Evolutionary conservation across 2,797 vertebrate genomes (phyloP).

Genomic region (Gallinago solitaria): DNA sequence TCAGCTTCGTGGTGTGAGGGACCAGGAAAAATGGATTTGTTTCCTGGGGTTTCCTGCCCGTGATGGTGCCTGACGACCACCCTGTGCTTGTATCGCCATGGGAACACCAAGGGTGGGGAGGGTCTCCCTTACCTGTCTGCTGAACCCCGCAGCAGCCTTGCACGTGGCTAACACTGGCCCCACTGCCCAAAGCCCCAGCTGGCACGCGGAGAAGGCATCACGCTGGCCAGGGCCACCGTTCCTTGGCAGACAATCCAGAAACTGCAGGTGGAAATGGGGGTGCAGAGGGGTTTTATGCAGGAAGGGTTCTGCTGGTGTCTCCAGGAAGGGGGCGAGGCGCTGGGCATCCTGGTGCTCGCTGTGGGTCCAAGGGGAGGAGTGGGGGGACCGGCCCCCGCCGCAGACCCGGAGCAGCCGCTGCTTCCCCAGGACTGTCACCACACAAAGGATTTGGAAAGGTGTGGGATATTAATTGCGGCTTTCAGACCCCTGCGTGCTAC

Average conservation of each 20-base stretch:
- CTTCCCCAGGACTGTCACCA: background rate
- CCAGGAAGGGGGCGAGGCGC: background rate
- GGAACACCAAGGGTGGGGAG: background rate
- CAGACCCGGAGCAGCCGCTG: accelerated
- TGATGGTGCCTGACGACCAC: background rate
- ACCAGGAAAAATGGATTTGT: background rate
- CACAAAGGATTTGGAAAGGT: background rate
- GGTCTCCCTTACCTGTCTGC: background rate
- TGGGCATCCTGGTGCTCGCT: accelerated
- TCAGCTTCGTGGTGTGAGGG: background rate
- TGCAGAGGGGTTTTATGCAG: too few species aligned
- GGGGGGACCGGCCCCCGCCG: accelerated
- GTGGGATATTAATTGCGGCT: conserved; percentile 19
- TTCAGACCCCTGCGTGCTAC: background rate
- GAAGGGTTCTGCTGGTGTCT: accelerated
- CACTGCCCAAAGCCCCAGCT: accelerated
- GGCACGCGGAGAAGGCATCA: too few species aligned
- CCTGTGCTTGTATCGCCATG: accelerated
- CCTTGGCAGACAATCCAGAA: background rate
- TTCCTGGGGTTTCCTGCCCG: background rate
- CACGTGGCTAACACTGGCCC: accelerated
- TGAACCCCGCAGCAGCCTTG: too few species aligned
- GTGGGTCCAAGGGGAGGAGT: background rate
- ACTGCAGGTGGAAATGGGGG: background rate
- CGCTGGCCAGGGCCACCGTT: background rate